These are phyloP conservation scores for Pseudopleuronectes americanus DNA, from an alignment of 2,797 vertebrate genomes.

Conservation along the genomic window DNA sequence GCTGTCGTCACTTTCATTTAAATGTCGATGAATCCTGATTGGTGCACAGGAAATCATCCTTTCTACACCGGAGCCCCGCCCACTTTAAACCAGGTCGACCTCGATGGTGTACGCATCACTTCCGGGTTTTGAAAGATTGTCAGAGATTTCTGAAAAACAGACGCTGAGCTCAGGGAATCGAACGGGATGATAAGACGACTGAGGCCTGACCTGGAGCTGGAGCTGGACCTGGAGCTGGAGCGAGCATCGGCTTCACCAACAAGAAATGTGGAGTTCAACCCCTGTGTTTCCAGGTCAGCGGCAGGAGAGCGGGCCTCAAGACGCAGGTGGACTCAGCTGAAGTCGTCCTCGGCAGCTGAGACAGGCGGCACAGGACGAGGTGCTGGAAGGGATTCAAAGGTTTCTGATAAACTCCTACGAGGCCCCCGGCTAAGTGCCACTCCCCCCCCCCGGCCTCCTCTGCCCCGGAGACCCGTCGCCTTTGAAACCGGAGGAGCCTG, in stretches of 20 bases:
- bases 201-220: too few species aligned
- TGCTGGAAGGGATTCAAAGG: slow-evolving; percentile 37
- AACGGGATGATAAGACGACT: not conserved
- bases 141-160: not conserved
- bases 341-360: slow-evolving; percentile 35
- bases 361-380: slow-evolving; percentile 3
- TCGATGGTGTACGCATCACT: not conserved
- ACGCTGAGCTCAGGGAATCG: not conserved
- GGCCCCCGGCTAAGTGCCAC: slow-evolving; percentile 37
- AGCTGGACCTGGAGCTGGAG: too few species aligned
- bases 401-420: slow-evolving; percentile 34
- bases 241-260: too few species aligned
- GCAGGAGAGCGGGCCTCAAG: not conserved
- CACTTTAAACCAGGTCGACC: too few species aligned
- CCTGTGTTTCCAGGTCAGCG: slow-evolving; percentile 19
- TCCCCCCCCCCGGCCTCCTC: slow-evolving; percentile 12
- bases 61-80: too few species aligned
- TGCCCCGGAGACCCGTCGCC: slow-evolving; percentile 9
- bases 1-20: too few species aligned
- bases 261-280: too few species aligned
- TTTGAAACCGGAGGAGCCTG: slow-evolving; percentile 68
- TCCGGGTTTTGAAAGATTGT: not conserved
- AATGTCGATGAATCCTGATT: too few species aligned
- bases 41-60: too few species aligned
- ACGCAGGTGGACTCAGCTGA: not conserved